These are phyloP conservation scores for Hesperophylax magnus DNA, from an alignment of 1,140 invertebrate species.

Conservation along the genomic window DNA sequence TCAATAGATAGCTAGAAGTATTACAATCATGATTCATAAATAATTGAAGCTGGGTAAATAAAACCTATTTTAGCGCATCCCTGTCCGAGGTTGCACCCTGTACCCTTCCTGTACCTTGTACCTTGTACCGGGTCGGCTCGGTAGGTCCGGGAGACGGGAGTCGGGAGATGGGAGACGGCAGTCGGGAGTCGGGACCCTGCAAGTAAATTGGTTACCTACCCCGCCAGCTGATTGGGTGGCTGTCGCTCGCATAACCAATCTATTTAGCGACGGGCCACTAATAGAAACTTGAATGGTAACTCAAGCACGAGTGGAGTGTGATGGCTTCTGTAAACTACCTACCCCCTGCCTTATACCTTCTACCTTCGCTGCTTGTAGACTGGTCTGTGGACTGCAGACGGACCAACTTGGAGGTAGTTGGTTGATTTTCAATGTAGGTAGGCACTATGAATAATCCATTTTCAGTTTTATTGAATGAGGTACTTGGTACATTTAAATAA, in stretches of 20 bases:
- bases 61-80: too few relatives aligned
- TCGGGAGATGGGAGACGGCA: neutral
- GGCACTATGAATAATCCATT: too few relatives aligned
- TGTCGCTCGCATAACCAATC: constrained; percentile 57
- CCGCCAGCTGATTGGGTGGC: constrained; percentile 54
- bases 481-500: too few relatives aligned
- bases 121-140: neutral
- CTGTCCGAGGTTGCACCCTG: too few relatives aligned
- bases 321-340: neutral
- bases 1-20: too few relatives aligned
- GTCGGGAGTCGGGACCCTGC: neutral
- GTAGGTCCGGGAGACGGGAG: neutral
- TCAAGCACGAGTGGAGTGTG: constrained; percentile 27
- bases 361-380: too few relatives aligned
- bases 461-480: too few relatives aligned
- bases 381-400: neutral
- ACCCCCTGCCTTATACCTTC: neutral
- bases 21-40: too few relatives aligned
- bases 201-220: constrained; percentile 55
- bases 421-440: neutral
- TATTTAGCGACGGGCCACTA: constrained; percentile 56
- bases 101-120: too few relatives aligned
- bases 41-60: too few relatives aligned
- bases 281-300: constrained; percentile 51
- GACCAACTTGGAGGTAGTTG: neutral